Base-by-base conservation (phyloP, 2,797 vertebrate species). In the Lacerta viridis region DNA sequence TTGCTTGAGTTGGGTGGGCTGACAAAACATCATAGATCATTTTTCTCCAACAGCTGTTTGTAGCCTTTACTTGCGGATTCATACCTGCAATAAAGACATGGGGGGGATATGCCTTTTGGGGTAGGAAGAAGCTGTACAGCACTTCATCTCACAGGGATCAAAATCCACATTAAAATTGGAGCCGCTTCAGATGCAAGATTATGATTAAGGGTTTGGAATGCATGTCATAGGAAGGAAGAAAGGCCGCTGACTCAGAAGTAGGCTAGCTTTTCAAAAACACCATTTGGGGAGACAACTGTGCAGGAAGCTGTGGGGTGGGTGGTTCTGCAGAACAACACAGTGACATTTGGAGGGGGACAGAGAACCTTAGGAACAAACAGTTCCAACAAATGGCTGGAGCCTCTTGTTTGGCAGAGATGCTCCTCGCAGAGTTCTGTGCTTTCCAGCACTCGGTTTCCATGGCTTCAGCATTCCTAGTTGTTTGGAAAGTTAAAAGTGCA, bases 291-390 rank as follows among this genome's bases (percentile, higher is more conserved):
- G 85, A 13, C 5, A 41, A 79, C 27, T 7, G 2, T 83, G 5
- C 7, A 90, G 5, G 1, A 87, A 87, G 87, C 64, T 82, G 0
- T 86, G 77, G 68, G 68, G 33, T 83, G 88, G 83, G 78, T 89
- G 76, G 72, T 90, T 76, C 87, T 59, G 3, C 81, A 61, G 2
- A 36, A 18, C 87, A 61, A 55, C 89, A 20, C 17, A 84, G 2
- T 89, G 71, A 36, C 80, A 36, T 41, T 75, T 90, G 69, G 33
- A 82, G 55, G 50, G 72, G 77, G 78, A 74, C 69, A 75, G n/a
- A 33, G 75, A 80, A 59, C 88, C 25, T 88, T 87, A 55, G 17
- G 92, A 92, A 89, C 89, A 91, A 84, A 90, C 90, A 92, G 69
- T 78, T 93, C 78, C 90, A 7, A 55, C 46, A 90, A 43, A 88